Evolutionary conservation across 2,113 vertebrate genomes (phyloP).

Genomic region (Chamaea fasciata): DNA sequence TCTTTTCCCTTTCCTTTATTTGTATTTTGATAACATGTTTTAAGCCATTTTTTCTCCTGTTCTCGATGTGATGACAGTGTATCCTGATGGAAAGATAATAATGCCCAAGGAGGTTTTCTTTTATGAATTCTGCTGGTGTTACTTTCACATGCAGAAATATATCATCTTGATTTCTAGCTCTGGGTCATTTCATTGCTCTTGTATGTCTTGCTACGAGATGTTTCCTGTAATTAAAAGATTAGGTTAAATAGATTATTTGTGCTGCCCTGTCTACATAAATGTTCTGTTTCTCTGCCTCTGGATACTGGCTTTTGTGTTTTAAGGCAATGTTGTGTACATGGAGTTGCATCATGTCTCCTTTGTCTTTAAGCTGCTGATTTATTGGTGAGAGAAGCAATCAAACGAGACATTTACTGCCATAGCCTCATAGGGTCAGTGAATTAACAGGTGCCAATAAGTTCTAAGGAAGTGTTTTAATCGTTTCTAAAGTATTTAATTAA

Average conservation of each 20-base stretch:
- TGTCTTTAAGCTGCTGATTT: constrained; percentile 49
- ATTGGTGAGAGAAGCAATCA: constrained; percentile 36
- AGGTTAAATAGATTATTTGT: constrained; percentile 57
- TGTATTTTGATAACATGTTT: constrained; percentile 9
- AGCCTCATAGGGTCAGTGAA: constrained; percentile 33
- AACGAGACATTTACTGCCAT: not conserved
- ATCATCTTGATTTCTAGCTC: constrained; percentile 54
- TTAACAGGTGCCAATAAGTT: constrained; percentile 63
- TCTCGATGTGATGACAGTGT: constrained; percentile 49
- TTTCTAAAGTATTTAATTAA: constrained; percentile 59
- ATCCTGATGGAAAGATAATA: constrained; percentile 61
- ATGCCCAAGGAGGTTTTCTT: constrained; percentile 55
- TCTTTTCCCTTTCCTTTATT: not conserved
- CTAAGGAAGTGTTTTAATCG: constrained; percentile 38
- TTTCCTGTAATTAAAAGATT: constrained; percentile 62
- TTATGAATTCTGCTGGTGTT: constrained; percentile 64
- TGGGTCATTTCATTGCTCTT: constrained; percentile 59
- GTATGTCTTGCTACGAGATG: constrained; percentile 47
- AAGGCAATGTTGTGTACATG: constrained; percentile 19
- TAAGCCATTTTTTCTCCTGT: constrained; percentile 6
- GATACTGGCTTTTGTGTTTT: constrained; percentile 42
- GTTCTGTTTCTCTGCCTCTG: constrained; percentile 36
- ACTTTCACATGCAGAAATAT: constrained; percentile 36
- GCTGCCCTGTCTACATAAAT: constrained; percentile 33
- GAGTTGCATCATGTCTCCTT: constrained; percentile 24